A percentile compares a stretch with the other conserved stretches of the same genome.
These are phyloP conservation scores for Latrodectus geometricus DNA, from an alignment of 1,140 invertebrate genomes.

Conservation along the genomic window DNA sequence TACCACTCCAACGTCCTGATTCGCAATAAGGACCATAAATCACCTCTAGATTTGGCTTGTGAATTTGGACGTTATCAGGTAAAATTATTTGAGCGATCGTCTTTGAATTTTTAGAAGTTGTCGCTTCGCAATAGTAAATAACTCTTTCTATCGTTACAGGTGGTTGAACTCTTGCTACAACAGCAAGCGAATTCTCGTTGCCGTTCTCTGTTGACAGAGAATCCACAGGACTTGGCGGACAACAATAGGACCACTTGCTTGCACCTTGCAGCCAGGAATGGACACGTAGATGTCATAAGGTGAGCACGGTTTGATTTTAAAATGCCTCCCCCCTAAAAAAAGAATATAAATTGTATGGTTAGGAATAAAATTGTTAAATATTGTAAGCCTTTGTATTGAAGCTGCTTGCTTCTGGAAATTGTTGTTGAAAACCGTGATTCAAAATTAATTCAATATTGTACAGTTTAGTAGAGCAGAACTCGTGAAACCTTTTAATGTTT, in stretches of 20 bases:
- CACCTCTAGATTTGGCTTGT: conserved; percentile 71
- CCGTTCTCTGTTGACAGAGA: conserved; percentile 67
- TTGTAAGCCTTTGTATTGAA: too few species aligned
- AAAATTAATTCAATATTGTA: too few species aligned
- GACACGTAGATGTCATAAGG: conserved; percentile 70
- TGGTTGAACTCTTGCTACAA: conserved; percentile 68
- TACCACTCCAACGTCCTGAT: conserved; percentile 68
- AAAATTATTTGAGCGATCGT: conserved; percentile 43
- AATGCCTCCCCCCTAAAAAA: too few species aligned
- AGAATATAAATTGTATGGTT: too few species aligned
- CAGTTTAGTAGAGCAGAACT: too few species aligned
- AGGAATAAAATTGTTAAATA: too few species aligned
- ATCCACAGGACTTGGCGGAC: conserved; percentile 67
- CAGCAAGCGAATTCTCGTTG: conserved; percentile 67
- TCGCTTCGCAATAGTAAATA: not conserved
- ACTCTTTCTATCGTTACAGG: conserved; percentile 63
- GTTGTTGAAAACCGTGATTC: too few species aligned
- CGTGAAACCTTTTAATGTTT: too few species aligned
- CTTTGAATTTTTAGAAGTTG: not conserved
- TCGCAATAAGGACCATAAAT: conserved; percentile 68
- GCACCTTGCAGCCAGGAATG: conserved; percentile 71
- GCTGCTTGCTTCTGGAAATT: too few species aligned
- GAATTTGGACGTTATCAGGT: conserved; percentile 71
- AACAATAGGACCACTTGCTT: conserved; percentile 69
- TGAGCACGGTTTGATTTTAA: conserved; percentile 52